phyloP scores from a whole-genome alignment of 1,140 invertebrate genomes.

The Belonocnema kinseyi region DNA sequence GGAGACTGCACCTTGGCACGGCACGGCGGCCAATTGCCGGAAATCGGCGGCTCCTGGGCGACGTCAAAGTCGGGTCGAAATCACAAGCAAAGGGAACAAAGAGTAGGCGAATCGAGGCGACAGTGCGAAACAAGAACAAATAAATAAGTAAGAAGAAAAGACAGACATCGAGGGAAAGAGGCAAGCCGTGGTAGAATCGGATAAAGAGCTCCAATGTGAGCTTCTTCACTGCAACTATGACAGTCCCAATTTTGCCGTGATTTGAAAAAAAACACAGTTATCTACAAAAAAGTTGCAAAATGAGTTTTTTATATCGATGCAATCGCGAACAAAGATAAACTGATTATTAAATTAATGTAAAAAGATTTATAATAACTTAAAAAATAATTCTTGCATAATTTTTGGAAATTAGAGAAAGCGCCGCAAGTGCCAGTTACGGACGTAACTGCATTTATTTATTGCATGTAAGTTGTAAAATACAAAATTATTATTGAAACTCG shows the following conservation, averaged over 20 bases:
- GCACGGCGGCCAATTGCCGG: conserved; percentile 51
- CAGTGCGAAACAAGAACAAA: conserved; percentile 47
- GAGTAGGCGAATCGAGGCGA: conserved; percentile 35
- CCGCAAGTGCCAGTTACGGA: too few species aligned
- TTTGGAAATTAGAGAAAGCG: too few species aligned
- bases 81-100: conserved; percentile 36
- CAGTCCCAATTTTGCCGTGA: not conserved
- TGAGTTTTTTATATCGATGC: too few species aligned
- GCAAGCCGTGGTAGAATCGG: conserved; percentile 15
- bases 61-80: conserved; percentile 44
- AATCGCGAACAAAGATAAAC: too few species aligned
- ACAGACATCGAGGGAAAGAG: conserved; percentile 34
- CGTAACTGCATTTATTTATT: too few species aligned
- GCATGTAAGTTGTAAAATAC: too few species aligned
- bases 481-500: too few species aligned
- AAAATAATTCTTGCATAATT: too few species aligned
- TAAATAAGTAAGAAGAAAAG: conserved; percentile 47
- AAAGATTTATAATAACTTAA: too few species aligned
- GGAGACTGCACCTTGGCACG: conserved; percentile 55
- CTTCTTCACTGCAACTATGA: conserved; percentile 8
- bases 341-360: too few species aligned
- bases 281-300: too few species aligned
- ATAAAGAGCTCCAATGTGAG: conserved; percentile 17
- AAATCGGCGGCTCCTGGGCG: conserved; percentile 52
- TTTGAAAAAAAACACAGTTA: too few species aligned